Conservation (phyloP, 2,797 vertebrate species). For the Thalassophryne amazonica region DNA sequence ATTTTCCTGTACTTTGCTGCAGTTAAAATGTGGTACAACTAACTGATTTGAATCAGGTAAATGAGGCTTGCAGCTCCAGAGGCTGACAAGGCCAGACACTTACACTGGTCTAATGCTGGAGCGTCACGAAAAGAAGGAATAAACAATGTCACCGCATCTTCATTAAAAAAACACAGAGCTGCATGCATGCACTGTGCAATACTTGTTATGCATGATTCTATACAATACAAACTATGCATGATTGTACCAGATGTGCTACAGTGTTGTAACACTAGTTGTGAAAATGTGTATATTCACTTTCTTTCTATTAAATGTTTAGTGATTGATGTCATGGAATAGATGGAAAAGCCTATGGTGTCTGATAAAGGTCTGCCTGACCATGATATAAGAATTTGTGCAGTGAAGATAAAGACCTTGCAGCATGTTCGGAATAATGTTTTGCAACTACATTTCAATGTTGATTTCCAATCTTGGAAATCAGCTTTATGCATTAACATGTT, state of each 20-base stretch:
- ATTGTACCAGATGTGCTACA: neutral
- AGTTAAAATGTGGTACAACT: slow-evolving; percentile 63
- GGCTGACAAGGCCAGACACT: slow-evolving; percentile 59
- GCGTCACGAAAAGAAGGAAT: slow-evolving; percentile 21
- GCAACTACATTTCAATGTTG: neutral
- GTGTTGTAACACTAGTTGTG: neutral
- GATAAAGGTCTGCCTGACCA: neutral
- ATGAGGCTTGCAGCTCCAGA: slow-evolving; percentile 72
- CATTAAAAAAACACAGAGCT: slow-evolving; percentile 17
- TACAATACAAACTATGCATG: slow-evolving; percentile 19
- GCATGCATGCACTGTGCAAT: neutral
- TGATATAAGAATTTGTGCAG: neutral
- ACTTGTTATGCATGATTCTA: neutral
- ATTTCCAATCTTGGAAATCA: neutral
- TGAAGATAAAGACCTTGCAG: neutral
- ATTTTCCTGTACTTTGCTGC: slow-evolving; percentile 76
- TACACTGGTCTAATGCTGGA: slow-evolving; percentile 29
- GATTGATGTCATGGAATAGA: slow-evolving; percentile 2
- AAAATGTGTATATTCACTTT: neutral
- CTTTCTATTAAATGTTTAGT: neutral
- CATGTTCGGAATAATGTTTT: slow-evolving; percentile 2
- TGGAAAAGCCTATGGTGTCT: too few species aligned
- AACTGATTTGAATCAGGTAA: slow-evolving; percentile 75
- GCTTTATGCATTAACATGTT: neutral
- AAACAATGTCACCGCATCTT: slow-evolving; percentile 27